Evolutionary conservation across 2,888 invertebrate species (phyloP).

Genomic region (Epistrophe grossulariae): DNA sequence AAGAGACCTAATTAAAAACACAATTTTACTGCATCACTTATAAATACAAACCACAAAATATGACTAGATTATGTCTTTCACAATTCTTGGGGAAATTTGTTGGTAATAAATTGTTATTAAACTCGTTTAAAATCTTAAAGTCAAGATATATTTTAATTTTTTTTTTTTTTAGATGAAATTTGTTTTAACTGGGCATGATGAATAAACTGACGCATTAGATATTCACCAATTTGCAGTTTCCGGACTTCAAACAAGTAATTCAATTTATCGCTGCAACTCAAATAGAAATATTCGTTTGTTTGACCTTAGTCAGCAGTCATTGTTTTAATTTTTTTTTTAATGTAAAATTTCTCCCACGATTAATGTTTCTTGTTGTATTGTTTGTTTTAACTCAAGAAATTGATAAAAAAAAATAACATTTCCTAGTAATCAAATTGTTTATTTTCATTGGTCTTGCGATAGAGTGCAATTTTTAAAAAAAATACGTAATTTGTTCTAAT

Average conservation of each 20-base stretch:
- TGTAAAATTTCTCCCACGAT: constrained; percentile 1
- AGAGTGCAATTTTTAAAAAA: neutral
- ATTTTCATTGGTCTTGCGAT: neutral
- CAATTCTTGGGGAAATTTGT: neutral
- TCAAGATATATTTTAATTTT: no score
- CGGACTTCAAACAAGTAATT: neutral
- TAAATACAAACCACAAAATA: no score
- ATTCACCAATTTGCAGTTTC: neutral
- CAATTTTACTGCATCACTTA: no score
- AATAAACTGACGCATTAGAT: no score
- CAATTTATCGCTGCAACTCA: neutral
- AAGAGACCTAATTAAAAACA: no score
- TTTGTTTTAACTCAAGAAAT: neutral
- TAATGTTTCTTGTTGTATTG: neutral
- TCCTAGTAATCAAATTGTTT: neutral
- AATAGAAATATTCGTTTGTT: neutral
- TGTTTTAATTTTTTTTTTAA: neutral
- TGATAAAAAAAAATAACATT: constrained; percentile 13
- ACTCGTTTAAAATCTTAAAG: neutral
- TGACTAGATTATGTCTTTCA: neutral
- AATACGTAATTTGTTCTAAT: neutral
- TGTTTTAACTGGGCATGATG: neutral
- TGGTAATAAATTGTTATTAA: neutral
- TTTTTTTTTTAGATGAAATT: neutral
- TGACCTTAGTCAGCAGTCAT: constrained; percentile 9